Evolutionary conservation across 37 sponge, comb jelly and placozoan species (phyloP).

Genomic region (Haliclona indistincta): DNA sequence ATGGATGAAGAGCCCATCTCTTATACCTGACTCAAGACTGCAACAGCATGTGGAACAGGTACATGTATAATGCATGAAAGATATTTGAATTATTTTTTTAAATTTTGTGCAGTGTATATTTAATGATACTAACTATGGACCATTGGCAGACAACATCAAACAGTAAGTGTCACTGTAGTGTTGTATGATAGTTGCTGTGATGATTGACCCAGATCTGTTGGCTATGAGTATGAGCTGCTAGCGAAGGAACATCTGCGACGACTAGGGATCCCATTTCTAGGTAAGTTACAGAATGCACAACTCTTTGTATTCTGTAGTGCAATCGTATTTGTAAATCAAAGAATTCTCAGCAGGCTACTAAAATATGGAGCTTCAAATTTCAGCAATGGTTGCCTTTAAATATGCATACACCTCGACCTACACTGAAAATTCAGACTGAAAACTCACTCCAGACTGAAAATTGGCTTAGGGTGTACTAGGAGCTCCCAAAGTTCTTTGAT

Average conservation of each 20-base stretch:
- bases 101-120: conserved; percentile 50
- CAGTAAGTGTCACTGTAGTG: conserved; percentile 41
- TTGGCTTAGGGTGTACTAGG: too few relatives aligned
- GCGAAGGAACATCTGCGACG: conserved; percentile 53
- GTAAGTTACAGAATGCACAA: conserved; percentile 11
- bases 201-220: conserved; percentile 63
- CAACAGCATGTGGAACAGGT: conserved; percentile 46
- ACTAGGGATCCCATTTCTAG: conserved; percentile 51
- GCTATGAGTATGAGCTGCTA: conserved; percentile 72
- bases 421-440: too few relatives aligned
- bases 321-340: neutral
- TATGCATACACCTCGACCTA: too few relatives aligned
- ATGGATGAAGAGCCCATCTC: conserved; percentile 55
- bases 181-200: neutral
- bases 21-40: conserved; percentile 39
- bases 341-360: too few relatives aligned
- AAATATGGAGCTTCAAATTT: too few relatives aligned
- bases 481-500: neutral
- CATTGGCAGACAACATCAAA: conserved; percentile 76
- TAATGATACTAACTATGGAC: conserved; percentile 77
- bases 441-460: too few relatives aligned
- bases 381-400: too few relatives aligned
- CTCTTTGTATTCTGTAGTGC: neutral
- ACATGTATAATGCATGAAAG: neutral
- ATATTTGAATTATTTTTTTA: neutral